Base-by-base conservation (phyloP, 2,888 invertebrate species). In the Drosophila nigricruria region DNA sequence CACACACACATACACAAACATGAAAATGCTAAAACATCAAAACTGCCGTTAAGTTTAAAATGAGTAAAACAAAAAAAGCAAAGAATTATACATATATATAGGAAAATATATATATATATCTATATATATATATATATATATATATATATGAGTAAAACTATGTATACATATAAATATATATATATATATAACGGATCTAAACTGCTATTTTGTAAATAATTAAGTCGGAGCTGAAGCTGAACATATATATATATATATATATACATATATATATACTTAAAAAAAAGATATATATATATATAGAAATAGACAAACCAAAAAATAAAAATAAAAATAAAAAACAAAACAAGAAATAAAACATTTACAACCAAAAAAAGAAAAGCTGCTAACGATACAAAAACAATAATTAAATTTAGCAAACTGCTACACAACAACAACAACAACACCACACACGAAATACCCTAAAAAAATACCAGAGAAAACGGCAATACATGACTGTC, bases 371-470 rank as follows among this genome's bases (percentile, higher is more conserved):
- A 69, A 75, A 75, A 66, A 81, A 77, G 9, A 72, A 80, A 84
- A 88, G 89, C 86, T 86, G 86, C 86, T 86, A 86, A 86, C 80
- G 89, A 86, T 88, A 86, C 86, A 86, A 88, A 88, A 84, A 86
- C 89, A 88, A 86, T 84, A 86, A 86, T 86, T 88, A 86, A 82
- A 86, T 63, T 85, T 89, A 89, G 85, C 82, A 78, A 79, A 75
- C 45, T 74, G 85, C 81, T 82, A 72, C 57, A 81, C 63, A 42
- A 56, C 62, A 60, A 49, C 27, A 47, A 27, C 27, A n/a, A 25
- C 14, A 62, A 59, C 42, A 43, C 16, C 52, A 68, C 10, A 38
- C 59, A 40, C 9, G 47, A 14, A 62, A 27, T 20, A 68, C 45
- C 68, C 40, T 50, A 25, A 42, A 56, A 56, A 32, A 38, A 57